Evolutionary conservation across 2,113 vertebrate genomes (phyloP).

Genomic region (Cebidichthys violaceus): DNA sequence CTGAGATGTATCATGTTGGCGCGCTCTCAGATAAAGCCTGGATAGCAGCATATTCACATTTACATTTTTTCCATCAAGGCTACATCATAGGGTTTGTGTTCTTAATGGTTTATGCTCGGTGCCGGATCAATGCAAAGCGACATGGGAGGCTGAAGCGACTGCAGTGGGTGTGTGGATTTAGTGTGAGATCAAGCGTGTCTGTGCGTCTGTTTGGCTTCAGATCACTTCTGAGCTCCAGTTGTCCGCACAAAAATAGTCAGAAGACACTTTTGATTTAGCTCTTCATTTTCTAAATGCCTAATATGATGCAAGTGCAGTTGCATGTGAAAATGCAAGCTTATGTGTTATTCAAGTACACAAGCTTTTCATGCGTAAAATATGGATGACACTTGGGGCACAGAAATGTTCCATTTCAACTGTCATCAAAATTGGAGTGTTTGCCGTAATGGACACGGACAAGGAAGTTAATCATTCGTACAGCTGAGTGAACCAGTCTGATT

Average conservation of each 20-base stretch:
- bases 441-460: conserved; percentile 8
- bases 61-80: conserved; percentile 47
- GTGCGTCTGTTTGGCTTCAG: conserved; percentile 6
- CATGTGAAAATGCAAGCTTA: neutral
- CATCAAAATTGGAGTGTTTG: neutral
- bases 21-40: conserved; percentile 29
- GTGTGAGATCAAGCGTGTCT: conserved; percentile 10
- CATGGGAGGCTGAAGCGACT: conserved; percentile 23
- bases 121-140: conserved; percentile 21
- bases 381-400: neutral
- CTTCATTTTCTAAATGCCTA: neutral
- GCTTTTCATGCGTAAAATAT: conserved; percentile 27
- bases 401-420: neutral
- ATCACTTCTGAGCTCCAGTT: conserved; percentile 6
- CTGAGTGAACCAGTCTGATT: conserved; percentile 30
- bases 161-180: conserved; percentile 1
- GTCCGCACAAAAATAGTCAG: conserved; percentile 8
- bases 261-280: conserved; percentile 19
- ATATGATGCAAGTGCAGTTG: neutral
- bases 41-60: conserved; percentile 45
- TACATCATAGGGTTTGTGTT: neutral
- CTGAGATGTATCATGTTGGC: conserved; percentile 28
- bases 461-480: conserved; percentile 34
- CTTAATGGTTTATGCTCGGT: conserved; percentile 26
- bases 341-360: neutral